Evolutionary conservation across 2,797 vertebrate genomes (phyloP).

Genomic region (Rhabdomys pumilio): DNA sequence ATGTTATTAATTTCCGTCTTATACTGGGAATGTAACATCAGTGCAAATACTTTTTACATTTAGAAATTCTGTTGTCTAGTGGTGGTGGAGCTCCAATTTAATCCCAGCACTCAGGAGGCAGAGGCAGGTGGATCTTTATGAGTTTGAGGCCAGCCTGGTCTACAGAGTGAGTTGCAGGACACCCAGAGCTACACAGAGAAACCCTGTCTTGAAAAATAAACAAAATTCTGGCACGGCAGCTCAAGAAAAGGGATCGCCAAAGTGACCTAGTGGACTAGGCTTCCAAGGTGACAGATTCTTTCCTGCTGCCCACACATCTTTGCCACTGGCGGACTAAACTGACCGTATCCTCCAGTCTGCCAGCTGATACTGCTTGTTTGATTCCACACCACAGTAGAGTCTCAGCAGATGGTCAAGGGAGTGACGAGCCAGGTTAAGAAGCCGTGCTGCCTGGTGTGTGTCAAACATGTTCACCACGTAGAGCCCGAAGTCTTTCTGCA

Average conservation of each 20-base stretch:
- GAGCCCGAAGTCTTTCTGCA: conserved; percentile 97
- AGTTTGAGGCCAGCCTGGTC: not conserved
- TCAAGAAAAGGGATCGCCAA: not conserved
- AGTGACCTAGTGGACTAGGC: not conserved
- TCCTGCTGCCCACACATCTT: not conserved
- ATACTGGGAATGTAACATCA: not conserved
- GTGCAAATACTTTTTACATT: not conserved
- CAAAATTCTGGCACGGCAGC: not conserved
- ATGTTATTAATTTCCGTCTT: not conserved
- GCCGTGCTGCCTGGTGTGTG: conserved; percentile 96
- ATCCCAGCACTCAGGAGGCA: not conserved
- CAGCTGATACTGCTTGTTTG: conserved; percentile 98
- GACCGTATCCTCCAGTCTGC: conserved; percentile 99
- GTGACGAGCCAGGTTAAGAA: conserved; percentile 94
- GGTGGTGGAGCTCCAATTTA: not conserved
- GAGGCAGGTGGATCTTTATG: not conserved
- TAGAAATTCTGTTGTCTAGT: not conserved
- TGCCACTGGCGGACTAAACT: conserved; percentile 84
- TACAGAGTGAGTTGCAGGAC: not conserved
- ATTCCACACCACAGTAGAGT: conserved; percentile 93
- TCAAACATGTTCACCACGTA: conserved; percentile 98
- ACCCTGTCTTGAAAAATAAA: not conserved
- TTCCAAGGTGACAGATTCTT: not conserved
- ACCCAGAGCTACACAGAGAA: not conserved
- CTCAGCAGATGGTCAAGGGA: conserved; percentile 96